Percentiles rank a stretch among this genome's conserved stretches.
These are phyloP conservation scores for Stomatorhinus walkeri DNA, from an alignment of 2,797 vertebrate genomes.

Conservation along the genomic window DNA sequence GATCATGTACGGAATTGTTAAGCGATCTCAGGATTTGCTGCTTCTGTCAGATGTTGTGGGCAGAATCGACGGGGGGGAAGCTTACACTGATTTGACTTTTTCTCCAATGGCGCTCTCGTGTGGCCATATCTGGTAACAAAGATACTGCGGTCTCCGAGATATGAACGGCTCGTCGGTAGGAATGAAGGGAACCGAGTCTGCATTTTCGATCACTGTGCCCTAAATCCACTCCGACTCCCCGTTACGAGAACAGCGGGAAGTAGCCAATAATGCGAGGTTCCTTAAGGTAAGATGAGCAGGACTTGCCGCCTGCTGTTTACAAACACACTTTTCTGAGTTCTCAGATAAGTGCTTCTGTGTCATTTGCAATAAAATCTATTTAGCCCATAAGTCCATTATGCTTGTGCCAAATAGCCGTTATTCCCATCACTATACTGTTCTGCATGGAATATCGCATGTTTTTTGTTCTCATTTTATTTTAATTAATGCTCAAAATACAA, in stretches of 20 bases:
- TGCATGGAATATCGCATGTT: background rate
- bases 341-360: background rate
- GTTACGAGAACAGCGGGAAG: background rate
- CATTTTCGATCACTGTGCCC: background rate
- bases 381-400: background rate
- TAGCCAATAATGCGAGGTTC: background rate
- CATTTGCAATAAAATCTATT: background rate
- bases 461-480: background rate
- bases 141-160: background rate
- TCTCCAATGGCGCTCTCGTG: background rate
- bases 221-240: background rate
- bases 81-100: background rate
- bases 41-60: background rate
- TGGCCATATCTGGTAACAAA: background rate
- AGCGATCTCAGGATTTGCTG: background rate
- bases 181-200: background rate
- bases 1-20: background rate
- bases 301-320: background rate
- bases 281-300: background rate
- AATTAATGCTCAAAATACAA: background rate
- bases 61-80: background rate
- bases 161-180: background rate
- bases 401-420: background rate
- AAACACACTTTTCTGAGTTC: background rate
- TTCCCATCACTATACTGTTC: background rate